Evolutionary conservation across 2,113 vertebrate species (phyloP).

Genomic region (Mobula hypostoma): DNA sequence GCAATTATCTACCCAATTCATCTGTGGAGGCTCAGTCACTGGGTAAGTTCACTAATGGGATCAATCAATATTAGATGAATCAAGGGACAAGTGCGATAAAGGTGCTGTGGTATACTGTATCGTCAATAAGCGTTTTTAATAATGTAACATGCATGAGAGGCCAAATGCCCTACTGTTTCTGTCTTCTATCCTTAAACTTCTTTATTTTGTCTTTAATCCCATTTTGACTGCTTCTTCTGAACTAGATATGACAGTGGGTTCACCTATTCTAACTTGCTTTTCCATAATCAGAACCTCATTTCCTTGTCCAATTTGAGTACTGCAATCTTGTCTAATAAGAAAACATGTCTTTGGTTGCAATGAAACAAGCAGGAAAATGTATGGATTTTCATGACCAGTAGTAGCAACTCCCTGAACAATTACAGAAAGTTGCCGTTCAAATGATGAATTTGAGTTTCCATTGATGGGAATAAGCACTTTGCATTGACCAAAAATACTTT

Average conservation of each 20-base stretch:
- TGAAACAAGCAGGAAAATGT: background rate
- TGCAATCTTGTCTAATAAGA: background rate
- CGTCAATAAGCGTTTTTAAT: too few species aligned
- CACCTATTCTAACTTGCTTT: background rate
- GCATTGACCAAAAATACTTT: background rate
- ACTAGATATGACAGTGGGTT: background rate
- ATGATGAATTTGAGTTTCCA: background rate
- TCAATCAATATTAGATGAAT: too few species aligned
- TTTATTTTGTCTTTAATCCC: background rate
- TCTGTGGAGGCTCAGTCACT: too few species aligned
- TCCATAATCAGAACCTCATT: background rate
- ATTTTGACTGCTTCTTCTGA: background rate
- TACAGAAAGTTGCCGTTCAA: background rate
- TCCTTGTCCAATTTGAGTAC: background rate
- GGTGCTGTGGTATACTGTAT: too few species aligned
- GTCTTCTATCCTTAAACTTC: too few species aligned
- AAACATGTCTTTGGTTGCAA: background rate
- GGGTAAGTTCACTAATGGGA: too few species aligned
- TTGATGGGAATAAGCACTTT: background rate
- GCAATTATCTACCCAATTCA: too few species aligned
- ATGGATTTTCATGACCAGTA: background rate
- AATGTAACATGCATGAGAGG: too few species aligned
- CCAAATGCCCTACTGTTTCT: too few species aligned
- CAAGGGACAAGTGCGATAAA: too few species aligned
- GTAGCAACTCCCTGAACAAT: background rate